Evolutionary conservation across 1,140 invertebrate species (phyloP).

Genomic region (Papilio machaon): DNA sequence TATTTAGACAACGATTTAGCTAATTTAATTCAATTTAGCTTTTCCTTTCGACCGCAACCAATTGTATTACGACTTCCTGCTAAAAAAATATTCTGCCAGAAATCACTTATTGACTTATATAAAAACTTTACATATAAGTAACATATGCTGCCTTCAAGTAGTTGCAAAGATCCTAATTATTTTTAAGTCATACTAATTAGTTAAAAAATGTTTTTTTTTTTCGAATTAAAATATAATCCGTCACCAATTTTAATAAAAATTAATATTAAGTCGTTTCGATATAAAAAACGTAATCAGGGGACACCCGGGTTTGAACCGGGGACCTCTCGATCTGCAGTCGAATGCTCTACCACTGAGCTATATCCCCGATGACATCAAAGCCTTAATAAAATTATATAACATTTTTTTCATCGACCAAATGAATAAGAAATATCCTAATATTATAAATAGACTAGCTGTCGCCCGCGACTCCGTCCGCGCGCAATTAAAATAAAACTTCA

Average conservation of each 20-base stretch:
- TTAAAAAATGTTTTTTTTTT: neutral
- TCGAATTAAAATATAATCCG: neutral
- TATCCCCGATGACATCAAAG: conserved; percentile 10
- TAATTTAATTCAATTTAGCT: conserved; percentile 54
- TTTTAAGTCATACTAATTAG: conserved; percentile 21
- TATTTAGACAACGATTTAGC: conserved; percentile 25
- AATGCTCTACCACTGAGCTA: conserved; percentile 37
- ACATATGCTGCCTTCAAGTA: neutral
- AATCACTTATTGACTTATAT: neutral
- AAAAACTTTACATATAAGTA: neutral
- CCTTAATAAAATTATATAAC: too few species aligned
- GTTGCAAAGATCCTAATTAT: neutral
- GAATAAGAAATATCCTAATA: too few species aligned
- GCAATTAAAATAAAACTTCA: too few species aligned
- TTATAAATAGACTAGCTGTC: too few species aligned
- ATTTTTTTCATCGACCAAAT: neutral
- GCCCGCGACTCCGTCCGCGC: too few species aligned
- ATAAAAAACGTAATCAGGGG: neutral
- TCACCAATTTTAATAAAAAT: neutral
- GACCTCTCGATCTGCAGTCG: conserved; percentile 31
- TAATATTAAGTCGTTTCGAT: neutral
- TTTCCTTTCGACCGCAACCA: conserved; percentile 42
- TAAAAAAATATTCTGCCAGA: neutral
- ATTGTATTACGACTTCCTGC: conserved; percentile 58
- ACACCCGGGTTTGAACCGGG: conserved; percentile 24